Evolutionary conservation across 2,113 vertebrate species (phyloP).

Genomic region (Lampris incognitus): DNA sequence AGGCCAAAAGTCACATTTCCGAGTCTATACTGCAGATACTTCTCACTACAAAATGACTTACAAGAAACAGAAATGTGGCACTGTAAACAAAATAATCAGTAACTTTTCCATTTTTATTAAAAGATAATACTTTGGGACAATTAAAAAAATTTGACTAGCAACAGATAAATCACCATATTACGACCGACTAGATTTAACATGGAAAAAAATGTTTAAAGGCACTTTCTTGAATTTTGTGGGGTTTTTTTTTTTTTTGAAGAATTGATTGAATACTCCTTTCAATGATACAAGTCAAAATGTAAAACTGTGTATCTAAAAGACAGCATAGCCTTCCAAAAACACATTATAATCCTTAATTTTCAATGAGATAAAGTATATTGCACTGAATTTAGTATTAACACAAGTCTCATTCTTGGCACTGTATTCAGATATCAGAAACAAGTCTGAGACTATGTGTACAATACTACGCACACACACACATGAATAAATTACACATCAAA

Average conservation of each 20-base stretch:
- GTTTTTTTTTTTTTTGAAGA: background rate
- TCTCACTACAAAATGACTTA: background rate
- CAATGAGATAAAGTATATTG: conserved; percentile 18
- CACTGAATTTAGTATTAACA: conserved; percentile 46
- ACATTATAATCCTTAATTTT: background rate
- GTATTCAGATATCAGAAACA: background rate
- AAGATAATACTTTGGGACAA: conserved; percentile 21
- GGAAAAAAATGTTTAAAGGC: conserved; percentile 40
- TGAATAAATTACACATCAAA: conserved; percentile 31
- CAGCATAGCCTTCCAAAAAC: background rate
- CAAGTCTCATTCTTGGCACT: conserved; percentile 38
- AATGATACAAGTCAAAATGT: background rate
- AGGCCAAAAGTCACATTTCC: background rate
- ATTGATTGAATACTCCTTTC: background rate
- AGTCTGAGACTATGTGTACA: conserved; percentile 2
- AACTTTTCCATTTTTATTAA: conserved; percentile 1
- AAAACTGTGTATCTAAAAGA: background rate
- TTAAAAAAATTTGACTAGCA: conserved; percentile 35
- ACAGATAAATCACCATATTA: conserved; percentile 10
- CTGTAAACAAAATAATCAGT: background rate
- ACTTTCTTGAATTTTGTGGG: conserved; percentile 18
- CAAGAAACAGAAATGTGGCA: background rate
- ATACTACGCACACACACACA: conserved; percentile 13
- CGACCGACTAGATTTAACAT: background rate
- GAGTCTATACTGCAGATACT: background rate